Base-by-base conservation (phyloP, 2,888 invertebrate species). In the Sepioteuthis lessoniana region DNA sequence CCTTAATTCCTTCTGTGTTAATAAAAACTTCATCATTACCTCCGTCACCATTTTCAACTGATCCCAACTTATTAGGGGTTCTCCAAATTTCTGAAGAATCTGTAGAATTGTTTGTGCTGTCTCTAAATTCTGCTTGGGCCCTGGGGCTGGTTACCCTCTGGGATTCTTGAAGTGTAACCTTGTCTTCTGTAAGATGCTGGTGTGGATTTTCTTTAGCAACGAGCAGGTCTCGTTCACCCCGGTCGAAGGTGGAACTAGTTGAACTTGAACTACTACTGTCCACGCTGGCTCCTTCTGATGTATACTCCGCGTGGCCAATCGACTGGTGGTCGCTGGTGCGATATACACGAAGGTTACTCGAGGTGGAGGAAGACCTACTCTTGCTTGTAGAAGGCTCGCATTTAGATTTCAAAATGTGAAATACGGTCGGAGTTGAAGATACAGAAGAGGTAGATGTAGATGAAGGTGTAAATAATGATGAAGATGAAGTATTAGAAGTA, bases 381-480 rank as follows among this genome's bases (percentile, higher is more conserved):
- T 92, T 92, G 46, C 92, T 92, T 92, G 92, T 92, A 92, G 92
- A 92, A 92, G 92, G 92, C 46, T 92, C 92, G 31, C 92, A 92
- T 92, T 92, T 92, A 92, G 47, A 38, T 47, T 92, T 92, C n/a
- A 92, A 47, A 35, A 35, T 47, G 10, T 92, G 47, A 92, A 47
- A 47, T 47, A 92, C 47, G 47, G 92, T 92, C 42, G 46, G 47
- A 92, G 46, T 92, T 47, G 92, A 92, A 47, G 92, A 47, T 92
- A 92, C 46, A 19, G 92, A 46, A 42, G 92, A 92, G 42, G 92
- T 92, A 92, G 92, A 92, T 91, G 91, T 37, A 91, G 91, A 91
- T 47, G 46, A 47, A 47, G 47, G 47, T 47, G 46, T 47, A 92
- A 47, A 47, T 47, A 47, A 47, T 19, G 42, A 47, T 46, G 92